A percentile compares a stretch with the other conserved stretches of the same genome.
Evolutionary conservation across 1,140 invertebrate species (phyloP).

Genomic region (Rhagoletis zephyria): DNA sequence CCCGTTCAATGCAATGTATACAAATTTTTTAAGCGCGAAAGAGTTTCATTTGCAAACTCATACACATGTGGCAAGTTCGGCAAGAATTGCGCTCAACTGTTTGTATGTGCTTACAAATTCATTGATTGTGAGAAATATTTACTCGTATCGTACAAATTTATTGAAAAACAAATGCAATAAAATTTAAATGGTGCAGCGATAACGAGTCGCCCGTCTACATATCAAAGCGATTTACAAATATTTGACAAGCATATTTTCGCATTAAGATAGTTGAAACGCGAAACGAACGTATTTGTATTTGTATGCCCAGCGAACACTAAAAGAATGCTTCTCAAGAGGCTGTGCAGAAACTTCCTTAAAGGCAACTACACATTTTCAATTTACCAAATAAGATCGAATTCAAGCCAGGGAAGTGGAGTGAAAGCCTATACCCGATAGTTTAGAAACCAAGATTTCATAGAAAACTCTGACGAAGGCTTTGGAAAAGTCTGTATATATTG

Average conservation of each 20-base stretch:
- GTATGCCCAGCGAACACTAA: too few relatives aligned
- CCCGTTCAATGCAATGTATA: not conserved
- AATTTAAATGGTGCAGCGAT: slow-evolving; percentile 16
- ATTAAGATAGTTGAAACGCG: not conserved
- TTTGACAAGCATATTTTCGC: slow-evolving; percentile 48
- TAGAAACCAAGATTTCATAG: too few relatives aligned
- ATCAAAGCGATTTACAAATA: slow-evolving; percentile 50
- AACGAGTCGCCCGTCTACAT: not conserved
- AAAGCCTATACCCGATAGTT: too few relatives aligned
- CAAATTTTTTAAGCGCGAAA: not conserved
- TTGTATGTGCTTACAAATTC: slow-evolving; percentile 1
- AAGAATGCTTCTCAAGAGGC: too few relatives aligned
- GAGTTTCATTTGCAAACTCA: too few relatives aligned
- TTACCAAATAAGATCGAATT: too few relatives aligned
- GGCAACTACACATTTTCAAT: too few relatives aligned
- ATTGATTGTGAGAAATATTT: not conserved
- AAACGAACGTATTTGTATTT: not conserved
- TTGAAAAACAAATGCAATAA: not conserved
- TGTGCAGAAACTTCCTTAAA: too few relatives aligned
- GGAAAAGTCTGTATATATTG: too few relatives aligned
- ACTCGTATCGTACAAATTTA: not conserved
- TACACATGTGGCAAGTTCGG: too few relatives aligned
- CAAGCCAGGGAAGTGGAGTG: too few relatives aligned
- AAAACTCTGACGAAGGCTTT: too few relatives aligned
- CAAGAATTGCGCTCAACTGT: not conserved